Conservation (phyloP, 1,140 invertebrate species). For the Pissodes strobi region DNA sequence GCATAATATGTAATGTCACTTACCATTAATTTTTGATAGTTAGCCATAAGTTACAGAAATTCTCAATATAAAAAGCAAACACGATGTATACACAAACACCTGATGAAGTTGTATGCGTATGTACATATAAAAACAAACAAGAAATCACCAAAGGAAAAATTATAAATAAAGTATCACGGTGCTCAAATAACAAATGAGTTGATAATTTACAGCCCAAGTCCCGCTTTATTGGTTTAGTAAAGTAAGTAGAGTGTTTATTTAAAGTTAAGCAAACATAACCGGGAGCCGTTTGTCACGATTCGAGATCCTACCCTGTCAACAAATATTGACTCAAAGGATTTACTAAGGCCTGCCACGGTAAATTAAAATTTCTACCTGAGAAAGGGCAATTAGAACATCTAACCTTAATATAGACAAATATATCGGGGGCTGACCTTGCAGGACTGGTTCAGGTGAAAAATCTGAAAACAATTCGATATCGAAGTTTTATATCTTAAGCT, state of each 20-base stretch:
- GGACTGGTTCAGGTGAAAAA: too few relatives aligned
- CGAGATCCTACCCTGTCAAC: not conserved
- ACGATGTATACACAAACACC: too few relatives aligned
- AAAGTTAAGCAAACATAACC: constrained; percentile 18
- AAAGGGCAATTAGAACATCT: too few relatives aligned
- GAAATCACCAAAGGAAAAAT: not conserved
- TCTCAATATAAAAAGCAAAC: too few relatives aligned
- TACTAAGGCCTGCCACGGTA: constrained; percentile 4
- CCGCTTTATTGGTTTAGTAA: constrained; percentile 28
- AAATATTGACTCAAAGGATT: constrained; percentile 33
- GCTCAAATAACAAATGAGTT: constrained; percentile 24
- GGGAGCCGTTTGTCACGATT: constrained; percentile 26
- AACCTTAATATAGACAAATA: too few relatives aligned
- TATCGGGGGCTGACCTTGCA: too few relatives aligned
- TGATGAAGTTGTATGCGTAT: too few relatives aligned
- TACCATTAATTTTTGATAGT: too few relatives aligned
- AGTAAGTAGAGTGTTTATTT: constrained; percentile 32
- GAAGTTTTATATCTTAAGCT: too few relatives aligned
- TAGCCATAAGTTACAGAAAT: too few relatives aligned
- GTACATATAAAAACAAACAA: constrained; percentile 1
- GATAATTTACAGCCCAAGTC: constrained; percentile 26
- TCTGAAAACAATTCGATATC: too few relatives aligned
- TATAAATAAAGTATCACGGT: constrained; percentile 4
- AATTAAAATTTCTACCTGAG: not conserved
- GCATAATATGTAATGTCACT: too few relatives aligned